These are phyloP conservation scores for Phoenicopterus ruber DNA, from an alignment of 2,113 vertebrate species.

Conservation along the genomic window DNA sequence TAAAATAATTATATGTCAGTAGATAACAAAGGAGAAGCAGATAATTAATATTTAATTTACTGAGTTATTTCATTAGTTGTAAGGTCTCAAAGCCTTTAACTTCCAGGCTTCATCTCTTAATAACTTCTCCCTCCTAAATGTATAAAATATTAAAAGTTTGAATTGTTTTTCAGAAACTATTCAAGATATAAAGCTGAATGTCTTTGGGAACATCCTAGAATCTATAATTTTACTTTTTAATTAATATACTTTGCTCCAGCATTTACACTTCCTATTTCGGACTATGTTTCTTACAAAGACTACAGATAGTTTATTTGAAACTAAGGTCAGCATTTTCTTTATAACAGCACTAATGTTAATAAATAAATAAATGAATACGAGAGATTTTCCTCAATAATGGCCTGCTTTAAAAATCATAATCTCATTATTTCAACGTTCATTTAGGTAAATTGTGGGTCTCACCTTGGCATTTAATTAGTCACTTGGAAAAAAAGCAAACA, in stretches of 20 bases:
- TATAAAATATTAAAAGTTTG: background rate
- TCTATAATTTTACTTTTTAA: background rate
- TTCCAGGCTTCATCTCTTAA: background rate
- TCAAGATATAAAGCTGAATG: background rate
- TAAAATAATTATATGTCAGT: background rate
- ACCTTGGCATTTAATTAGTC: background rate
- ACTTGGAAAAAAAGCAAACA: background rate
- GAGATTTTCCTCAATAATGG: background rate
- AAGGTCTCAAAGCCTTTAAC: background rate
- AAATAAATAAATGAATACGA: background rate
- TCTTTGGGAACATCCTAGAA: background rate
- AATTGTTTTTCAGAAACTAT: background rate
- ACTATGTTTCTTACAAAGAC: background rate
- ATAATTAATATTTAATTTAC: background rate
- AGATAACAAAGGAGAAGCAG: background rate
- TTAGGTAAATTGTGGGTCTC: background rate
- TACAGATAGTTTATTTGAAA: background rate
- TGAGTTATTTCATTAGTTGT: background rate
- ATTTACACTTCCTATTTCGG: background rate
- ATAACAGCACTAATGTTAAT: background rate
- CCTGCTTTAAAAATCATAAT: background rate
- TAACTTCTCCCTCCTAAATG: background rate
- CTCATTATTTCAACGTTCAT: background rate
- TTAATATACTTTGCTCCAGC: background rate
- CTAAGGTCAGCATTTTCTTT: background rate